Evolutionary conservation across 2,797 vertebrate species (phyloP).

Genomic region (Syngnathus rostellatus): DNA sequence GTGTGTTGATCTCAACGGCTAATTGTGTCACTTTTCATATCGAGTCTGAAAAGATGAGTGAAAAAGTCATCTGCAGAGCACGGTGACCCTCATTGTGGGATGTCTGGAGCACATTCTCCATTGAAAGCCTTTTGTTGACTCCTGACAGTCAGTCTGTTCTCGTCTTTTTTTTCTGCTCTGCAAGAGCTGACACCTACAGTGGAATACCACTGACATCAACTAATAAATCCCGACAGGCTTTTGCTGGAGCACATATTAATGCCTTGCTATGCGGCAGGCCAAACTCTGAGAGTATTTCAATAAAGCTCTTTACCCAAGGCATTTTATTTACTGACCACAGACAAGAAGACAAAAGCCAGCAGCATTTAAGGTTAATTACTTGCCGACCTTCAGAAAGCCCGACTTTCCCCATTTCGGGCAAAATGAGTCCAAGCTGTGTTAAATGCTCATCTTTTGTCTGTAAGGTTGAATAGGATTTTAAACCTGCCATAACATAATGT

Average conservation of each 20-base stretch:
- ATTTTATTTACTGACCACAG: conserved; percentile 62
- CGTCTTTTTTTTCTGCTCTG: conserved; percentile 25
- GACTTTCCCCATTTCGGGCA: neutral
- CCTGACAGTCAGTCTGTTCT: neutral
- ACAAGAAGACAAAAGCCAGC: conserved; percentile 56
- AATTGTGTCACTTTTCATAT: neutral
- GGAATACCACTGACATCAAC: conserved; percentile 57
- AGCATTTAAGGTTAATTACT: conserved; percentile 53
- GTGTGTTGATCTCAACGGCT: neutral
- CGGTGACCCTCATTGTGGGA: neutral
- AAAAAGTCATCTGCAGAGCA: neutral
- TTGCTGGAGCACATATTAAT: conserved; percentile 58
- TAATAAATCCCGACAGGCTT: conserved; percentile 69
- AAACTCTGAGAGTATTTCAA: conserved; percentile 59
- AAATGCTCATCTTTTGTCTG: conserved; percentile 19
- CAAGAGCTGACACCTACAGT: conserved; percentile 62
- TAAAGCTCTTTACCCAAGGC: conserved; percentile 54
- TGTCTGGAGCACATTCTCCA: neutral
- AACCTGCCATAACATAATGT: neutral
- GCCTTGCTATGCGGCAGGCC: conserved; percentile 52
- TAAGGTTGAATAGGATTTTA: conserved; percentile 24
- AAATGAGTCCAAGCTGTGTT: conserved; percentile 1
- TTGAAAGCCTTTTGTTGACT: conserved; percentile 1
- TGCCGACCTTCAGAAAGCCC: neutral
- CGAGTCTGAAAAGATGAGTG: neutral